Base-by-base conservation (phyloP, 2,888 invertebrate species). In the Acleris cristana region DNA sequence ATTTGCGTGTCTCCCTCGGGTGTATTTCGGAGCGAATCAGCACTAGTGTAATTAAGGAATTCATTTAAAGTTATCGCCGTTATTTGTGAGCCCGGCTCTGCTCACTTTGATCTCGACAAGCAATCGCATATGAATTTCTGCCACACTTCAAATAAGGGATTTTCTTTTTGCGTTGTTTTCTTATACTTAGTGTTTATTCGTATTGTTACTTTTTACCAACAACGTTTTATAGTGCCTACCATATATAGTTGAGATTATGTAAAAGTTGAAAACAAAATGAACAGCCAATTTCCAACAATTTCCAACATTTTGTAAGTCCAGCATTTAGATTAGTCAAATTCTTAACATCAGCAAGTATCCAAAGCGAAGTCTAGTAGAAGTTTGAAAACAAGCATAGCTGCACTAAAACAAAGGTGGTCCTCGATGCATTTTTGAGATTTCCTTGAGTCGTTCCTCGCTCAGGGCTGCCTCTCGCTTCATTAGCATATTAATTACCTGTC, bases 401-500 rank as follows among this genome's bases (percentile, higher is more conserved):
- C 56, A 40, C 44, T 53, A 44, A 56, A 56, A 57, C 56, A 69
- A 60, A 61, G 34, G 48, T 44, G 44, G 49, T 23, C 34, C n/a
- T 44, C 40, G 57, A 62, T 67, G 63, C 63, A 49, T 53, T 58
- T 57, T 62, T 40, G 66, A 57, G 56, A 44, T 56, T 45, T 45
- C 56, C 56, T 61, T 44, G 8, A 55, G 61, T 23, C 56, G 16
- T 48, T 48, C 64, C 68, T 65, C 64, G 59, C 64, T 55, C 70
- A 74, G 73, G 75, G 74, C 64, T 74, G 77, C 76, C 76, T 79
- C 79, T 73, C 79, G 79, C 76, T 79, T 89, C 84, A 90, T 91
- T 91, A 87, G 82, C 91, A 90, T 90, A 86, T 90, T 90, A 91
- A 92, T 92, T 88, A 90, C 82, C 87, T 89, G 89, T 84, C 85